Evolutionary conservation across 1,140 invertebrate species (phyloP).

Genomic region (Scaptodrosophila lebanonensis): DNA sequence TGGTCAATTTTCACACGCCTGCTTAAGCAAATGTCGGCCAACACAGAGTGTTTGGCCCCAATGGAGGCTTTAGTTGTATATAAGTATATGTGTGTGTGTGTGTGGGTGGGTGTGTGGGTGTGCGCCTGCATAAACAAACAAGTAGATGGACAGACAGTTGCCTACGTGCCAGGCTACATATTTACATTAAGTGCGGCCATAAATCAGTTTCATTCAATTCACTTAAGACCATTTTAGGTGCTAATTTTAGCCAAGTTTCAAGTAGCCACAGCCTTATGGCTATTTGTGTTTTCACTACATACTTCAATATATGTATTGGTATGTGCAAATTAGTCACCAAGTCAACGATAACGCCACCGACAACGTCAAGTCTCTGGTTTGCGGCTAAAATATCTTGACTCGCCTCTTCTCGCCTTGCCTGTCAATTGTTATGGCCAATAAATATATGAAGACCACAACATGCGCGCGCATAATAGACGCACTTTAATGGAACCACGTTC

Average conservation of each 20-base stretch:
- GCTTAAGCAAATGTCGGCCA: constrained; percentile 57
- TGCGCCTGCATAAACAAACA: neutral
- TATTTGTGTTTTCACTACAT: too few species aligned
- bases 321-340: constrained; percentile 4
- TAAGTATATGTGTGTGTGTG: too few species aligned
- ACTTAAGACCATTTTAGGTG: constrained; percentile 57
- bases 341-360: constrained; percentile 3
- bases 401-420: too few species aligned
- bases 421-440: constrained; percentile 31
- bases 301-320: neutral
- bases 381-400: too few species aligned
- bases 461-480: too few species aligned
- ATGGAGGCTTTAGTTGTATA: too few species aligned
- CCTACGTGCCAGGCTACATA: constrained; percentile 36
- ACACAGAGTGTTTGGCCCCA: too few species aligned
- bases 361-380: constrained; percentile 42
- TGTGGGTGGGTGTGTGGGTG: too few species aligned
- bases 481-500: too few species aligned
- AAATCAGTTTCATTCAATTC: constrained; percentile 72
- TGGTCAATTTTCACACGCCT: constrained; percentile 70
- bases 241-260: constrained; percentile 38
- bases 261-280: constrained; percentile 1
- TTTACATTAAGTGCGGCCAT: constrained; percentile 70
- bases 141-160: neutral
- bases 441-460: constrained; percentile 20